These are phyloP conservation scores for Coenobita brevimanus DNA, from an alignment of 1,140 invertebrate species.

Conservation along the genomic window DNA sequence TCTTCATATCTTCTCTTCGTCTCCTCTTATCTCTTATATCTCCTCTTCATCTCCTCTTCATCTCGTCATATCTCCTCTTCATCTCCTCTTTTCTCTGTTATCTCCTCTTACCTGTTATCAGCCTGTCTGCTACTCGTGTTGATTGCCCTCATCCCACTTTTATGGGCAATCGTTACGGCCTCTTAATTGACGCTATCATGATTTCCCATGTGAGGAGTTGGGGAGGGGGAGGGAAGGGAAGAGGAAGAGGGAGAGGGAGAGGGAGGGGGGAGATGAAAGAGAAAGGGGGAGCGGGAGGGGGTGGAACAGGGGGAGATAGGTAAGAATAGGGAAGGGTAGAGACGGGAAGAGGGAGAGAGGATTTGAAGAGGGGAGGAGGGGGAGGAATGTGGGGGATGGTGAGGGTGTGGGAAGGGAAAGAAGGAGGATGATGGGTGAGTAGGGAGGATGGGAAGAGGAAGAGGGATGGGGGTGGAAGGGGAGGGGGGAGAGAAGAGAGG, in stretches of 20 bases:
- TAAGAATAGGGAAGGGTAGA: neutral
- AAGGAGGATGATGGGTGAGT: neutral
- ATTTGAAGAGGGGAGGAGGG: neutral
- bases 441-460: neutral
- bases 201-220: constrained; percentile 20
- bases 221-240: neutral
- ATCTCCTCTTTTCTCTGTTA: too few relatives aligned
- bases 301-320: neutral
- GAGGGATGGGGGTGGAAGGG: neutral
- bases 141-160: constrained; percentile 25
- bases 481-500: neutral
- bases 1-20: neutral
- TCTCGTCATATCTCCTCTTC: too few relatives aligned
- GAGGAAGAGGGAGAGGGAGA: neutral
- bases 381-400: neutral
- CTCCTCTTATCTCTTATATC: neutral
- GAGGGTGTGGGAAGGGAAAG: neutral
- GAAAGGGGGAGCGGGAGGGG: neutral
- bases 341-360: too few relatives aligned
- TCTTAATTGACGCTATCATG: constrained; percentile 38
- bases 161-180: constrained; percentile 23
- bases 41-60: too few relatives aligned
- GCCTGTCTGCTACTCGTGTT: too few relatives aligned
- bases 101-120: too few relatives aligned
- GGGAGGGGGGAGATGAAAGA: neutral